Evolutionary conservation across 2,888 invertebrate species (phyloP), one percentile per base, ranked within the genome.

Genomic region (Pedicia rivosa): DNA sequence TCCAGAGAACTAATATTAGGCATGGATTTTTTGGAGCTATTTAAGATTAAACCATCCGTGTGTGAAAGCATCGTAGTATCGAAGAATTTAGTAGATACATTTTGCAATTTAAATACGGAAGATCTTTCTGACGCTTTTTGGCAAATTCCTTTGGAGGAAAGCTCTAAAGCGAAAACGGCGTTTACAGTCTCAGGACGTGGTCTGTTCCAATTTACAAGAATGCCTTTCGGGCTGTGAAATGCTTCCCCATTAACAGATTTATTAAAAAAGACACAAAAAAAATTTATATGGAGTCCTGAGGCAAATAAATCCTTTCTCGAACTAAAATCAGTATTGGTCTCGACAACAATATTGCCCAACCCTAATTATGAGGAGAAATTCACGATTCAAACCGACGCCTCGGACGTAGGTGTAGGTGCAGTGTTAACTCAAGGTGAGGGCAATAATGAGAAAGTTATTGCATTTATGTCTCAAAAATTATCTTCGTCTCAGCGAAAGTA

Each of bases 61-160:
- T n/a, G n/a, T n/a, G n/a, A n/a, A n/a, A n/a, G n/a, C n/a, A n/a
- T n/a, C n/a, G n/a, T n/a, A n/a, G n/a, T n/a, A n/a, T n/a, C n/a
- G n/a, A n/a, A n/a, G n/a, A n/a, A n/a, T n/a, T n/a, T n/a, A n/a
- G n/a, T n/a, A n/a, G n/a, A n/a, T n/a, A n/a, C n/a, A n/a, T n/a
- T n/a, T n/a, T n/a, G n/a, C n/a, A n/a, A n/a, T n/a, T n/a, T n/a
- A n/a, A n/a, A n/a, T n/a, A n/a, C n/a, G n/a, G n/a, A n/a, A n/a
- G 37, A 37, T 13, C 16, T 37, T n/a, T 29, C 16, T 3, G 27
- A 37, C 8, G 31, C 37, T 3, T 37, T 32, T 26, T 32, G n/a
- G 3, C 32, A 37, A 32, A 32, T 37, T 15, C 34, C 38, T 1
- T 19, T 38, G 4, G 20, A 16, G 5, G 13, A 34, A 15, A 22